A percentile compares a stretch with the other conserved stretches of the same genome.
phyloP scores from a whole-genome alignment of 2,113 vertebrate genomes.

The Xyliphius kryptos region DNA sequence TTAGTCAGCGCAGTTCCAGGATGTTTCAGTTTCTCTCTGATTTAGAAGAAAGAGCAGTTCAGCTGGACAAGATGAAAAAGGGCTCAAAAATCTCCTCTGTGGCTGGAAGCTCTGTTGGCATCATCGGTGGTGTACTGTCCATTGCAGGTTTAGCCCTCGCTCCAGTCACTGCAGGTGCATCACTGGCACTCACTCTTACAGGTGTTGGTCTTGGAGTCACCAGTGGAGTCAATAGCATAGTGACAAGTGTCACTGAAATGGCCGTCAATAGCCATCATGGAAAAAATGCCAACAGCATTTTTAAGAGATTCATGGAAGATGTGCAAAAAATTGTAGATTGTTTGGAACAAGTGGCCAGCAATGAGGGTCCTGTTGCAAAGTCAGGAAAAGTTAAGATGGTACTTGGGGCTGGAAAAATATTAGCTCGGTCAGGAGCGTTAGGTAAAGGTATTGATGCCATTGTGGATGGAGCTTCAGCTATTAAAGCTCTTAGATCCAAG shows the following conservation, averaged over 20 bases:
- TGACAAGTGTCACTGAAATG: slow-evolving; percentile 40
- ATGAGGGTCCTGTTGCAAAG: not conserved
- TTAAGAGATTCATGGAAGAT: slow-evolving; percentile 36
- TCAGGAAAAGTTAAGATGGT: not conserved
- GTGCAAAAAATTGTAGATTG: slow-evolving; percentile 24
- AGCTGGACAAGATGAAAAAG: slow-evolving; percentile 47
- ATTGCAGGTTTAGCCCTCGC: slow-evolving; percentile 46
- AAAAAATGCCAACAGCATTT: slow-evolving; percentile 27
- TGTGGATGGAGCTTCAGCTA: slow-evolving; percentile 32
- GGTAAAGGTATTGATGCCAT: slow-evolving; percentile 33
- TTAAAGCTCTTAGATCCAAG: slow-evolving; percentile 23
- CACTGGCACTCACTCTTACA: slow-evolving; percentile 40
- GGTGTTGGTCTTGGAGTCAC: slow-evolving; percentile 45
- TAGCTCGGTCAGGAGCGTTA: not conserved
- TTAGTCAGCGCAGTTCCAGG: slow-evolving; percentile 30
- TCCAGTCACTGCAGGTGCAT: slow-evolving; percentile 47
- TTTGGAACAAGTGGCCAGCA: slow-evolving; percentile 27
- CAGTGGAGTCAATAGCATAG: slow-evolving; percentile 36
- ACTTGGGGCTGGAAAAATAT: not conserved
- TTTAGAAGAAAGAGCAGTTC: slow-evolving; percentile 41
- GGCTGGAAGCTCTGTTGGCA: slow-evolving; percentile 44
- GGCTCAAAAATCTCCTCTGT: slow-evolving; percentile 44
- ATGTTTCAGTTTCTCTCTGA: slow-evolving; percentile 44
- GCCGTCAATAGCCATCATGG: slow-evolving; percentile 32
- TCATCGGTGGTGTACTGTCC: slow-evolving; percentile 38